Base-by-base conservation (phyloP, 2,888 invertebrate genomes). In the Aromia moschata region DNA sequence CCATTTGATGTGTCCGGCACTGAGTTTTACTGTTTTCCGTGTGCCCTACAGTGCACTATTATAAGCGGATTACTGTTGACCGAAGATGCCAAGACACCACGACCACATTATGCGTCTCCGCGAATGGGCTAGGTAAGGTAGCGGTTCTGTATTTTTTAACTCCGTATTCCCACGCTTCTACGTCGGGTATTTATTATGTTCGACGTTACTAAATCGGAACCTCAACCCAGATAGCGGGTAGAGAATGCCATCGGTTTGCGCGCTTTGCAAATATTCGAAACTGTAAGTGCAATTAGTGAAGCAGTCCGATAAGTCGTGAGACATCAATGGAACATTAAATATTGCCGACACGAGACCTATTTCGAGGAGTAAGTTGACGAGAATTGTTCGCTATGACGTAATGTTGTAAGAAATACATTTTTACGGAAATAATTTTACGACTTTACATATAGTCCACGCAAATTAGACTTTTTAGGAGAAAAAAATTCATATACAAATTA, bases 291-390 rank as follows among this genome's bases (percentile, higher is more conserved):
- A 25, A 25, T 25, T 25, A 25, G 25, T 7, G n/a, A 17, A 18
- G n/a, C 15, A 10, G 11, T 18, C 2, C 40, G 17, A n/a, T 17
- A 15, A n/a, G n/a, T 40, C 10, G n/a, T 18, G 18, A 40, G 17
- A 40, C 17, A n/a, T n/a, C 40, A n/a, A 38, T 38, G 16, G 16
- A 4, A 38, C 16, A 25, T 25, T 25, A 38, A 38, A 38, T 15
- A 38, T 38, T n/a, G 11, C 10, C 17, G 17, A 17, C n/a, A 2
- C n/a, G 11, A 16, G 11, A 10, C 16, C 40, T 40, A 40, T 40
- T 18, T 18, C 18, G 18, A 40, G 17, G 1, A 40, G 11, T 4
- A 4, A 25, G 25, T 43, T 7, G 12, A 43, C 3, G 14, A 4
- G n/a, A 25, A 43, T 25, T n/a, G n/a, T n/a, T n/a, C n/a, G n/a